Evolutionary conservation across 2,888 invertebrate species (phyloP).

Genomic region (Drosophila austrosaltans): DNA sequence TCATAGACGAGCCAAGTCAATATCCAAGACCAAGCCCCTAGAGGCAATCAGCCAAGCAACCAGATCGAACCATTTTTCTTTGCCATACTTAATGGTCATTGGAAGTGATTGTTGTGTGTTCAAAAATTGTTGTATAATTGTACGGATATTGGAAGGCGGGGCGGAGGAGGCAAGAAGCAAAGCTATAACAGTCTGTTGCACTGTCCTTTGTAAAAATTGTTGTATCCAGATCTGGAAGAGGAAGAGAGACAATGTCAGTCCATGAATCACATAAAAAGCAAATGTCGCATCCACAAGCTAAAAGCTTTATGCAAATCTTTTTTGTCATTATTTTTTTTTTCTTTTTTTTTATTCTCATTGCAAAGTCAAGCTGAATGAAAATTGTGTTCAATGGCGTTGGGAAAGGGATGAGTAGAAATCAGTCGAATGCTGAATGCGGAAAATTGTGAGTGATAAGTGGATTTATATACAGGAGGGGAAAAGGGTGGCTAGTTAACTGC

Average conservation of each 20-base stretch:
- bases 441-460: conserved; percentile 3
- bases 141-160: conserved; percentile 42
- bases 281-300: conserved; percentile 64
- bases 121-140: conserved; percentile 68
- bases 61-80: conserved; percentile 17
- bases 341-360: conserved; percentile 9
- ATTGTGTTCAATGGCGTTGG: conserved; percentile 31
- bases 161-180: conserved; percentile 7
- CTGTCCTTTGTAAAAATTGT: not conserved
- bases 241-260: not conserved
- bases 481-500: conserved; percentile 12
- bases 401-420: not conserved
- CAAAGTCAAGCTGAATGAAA: conserved; percentile 31
- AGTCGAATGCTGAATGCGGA: not conserved
- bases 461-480: not conserved
- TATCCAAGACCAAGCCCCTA: conserved; percentile 31
- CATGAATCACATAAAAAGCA: conserved; percentile 56
- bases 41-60: conserved; percentile 58
- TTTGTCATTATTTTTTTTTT: conserved; percentile 36
- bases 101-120: conserved; percentile 66
- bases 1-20: conserved; percentile 37
- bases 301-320: conserved; percentile 69
- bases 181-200: conserved; percentile 25
- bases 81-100: conserved; percentile 39
- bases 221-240: not conserved